A percentile compares a stretch with the other conserved stretches of the same genome.
Evolutionary conservation across 2,888 invertebrate genomes (phyloP).

Genomic region (Synergus laeviventris): DNA sequence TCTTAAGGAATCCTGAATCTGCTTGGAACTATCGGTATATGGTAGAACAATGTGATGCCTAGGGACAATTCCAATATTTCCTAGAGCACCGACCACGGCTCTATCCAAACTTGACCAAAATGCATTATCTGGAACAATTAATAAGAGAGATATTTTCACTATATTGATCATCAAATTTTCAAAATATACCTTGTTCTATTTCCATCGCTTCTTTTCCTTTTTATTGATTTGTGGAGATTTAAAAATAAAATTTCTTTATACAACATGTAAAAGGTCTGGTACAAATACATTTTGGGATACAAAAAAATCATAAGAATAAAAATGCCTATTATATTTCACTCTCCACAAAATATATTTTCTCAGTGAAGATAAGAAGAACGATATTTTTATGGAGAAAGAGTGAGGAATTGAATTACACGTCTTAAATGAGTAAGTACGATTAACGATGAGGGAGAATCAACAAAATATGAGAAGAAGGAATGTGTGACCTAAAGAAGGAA

Average conservation of each 20-base stretch:
- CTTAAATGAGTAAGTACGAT: neutral
- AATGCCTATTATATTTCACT: neutral
- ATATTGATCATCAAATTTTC: neutral
- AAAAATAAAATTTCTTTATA: too few species aligned
- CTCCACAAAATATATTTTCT: neutral
- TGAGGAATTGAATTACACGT: neutral
- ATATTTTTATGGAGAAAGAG: too few species aligned
- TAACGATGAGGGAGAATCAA: neutral
- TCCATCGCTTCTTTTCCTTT: too few species aligned
- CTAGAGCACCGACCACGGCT: slow-evolving; percentile 76
- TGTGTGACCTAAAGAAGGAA: neutral
- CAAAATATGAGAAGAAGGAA: neutral
- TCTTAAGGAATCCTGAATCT: slow-evolving; percentile 74
- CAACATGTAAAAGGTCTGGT: too few species aligned
- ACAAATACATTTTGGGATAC: too few species aligned
- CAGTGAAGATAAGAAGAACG: too few species aligned
- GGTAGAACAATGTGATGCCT: slow-evolving; percentile 77
- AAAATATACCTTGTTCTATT: neutral
- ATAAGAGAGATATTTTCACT: neutral
- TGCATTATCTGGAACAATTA: slow-evolving; percentile 75
- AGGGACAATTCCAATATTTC: slow-evolving; percentile 77
- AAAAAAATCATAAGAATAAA: neutral
- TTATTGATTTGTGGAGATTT: too few species aligned
- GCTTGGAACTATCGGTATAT: slow-evolving; percentile 71
- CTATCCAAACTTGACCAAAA: slow-evolving; percentile 79